Evolutionary conservation across 2,888 invertebrate species (phyloP), one percentile per base, ranked within the genome.

Genomic region (Ctenicera cuprea): DNA sequence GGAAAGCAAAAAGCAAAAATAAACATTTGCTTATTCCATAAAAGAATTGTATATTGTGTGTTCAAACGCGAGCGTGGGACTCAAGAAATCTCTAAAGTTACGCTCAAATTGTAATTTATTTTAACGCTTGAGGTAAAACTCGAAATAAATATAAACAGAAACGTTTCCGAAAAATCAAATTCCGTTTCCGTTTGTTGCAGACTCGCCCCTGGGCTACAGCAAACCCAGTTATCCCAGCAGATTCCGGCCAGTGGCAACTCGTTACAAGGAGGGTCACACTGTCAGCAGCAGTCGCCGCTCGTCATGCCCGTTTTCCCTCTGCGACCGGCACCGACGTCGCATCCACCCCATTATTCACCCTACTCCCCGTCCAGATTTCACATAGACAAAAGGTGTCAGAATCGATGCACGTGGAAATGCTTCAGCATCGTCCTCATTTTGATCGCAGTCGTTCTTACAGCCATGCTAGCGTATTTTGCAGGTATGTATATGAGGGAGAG

Each of bases 381-480:
- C 91, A 95, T 96, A 90, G 95, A 96, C 90, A 97, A 97, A 89
- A 92, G 95, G 82, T 96, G 95, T 89, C 95, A 95, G 87, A 95
- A 95, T 88, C 92, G 96, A 82, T 97, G 97, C 91, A 95, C 97
- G 86, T 98, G 98, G 98, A 96, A 97, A 89, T 97, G 97, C 88
- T 94, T 96, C 87, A 96, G 96, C 88, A 95, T 98, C 87, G 93
- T 95, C 83, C 94, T 97, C 89, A 96, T 97, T 87, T 91, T 97
- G 86, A 90, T 97, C 84, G 93, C 95, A 85, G 95, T 97, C 85
- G 94, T 95, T 83, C 91, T 97, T 85, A 94, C 95, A 83, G 97
- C 97, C 81, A 96, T 97, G 93, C 92, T 97, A 87, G 95, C 96
- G 83, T 97, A 97, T 90, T 96, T 97, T 89, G 96, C 96, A 90